phyloP scores from a whole-genome alignment of 2,797 vertebrate species.

The Odontamblyopus rebecca region DNA sequence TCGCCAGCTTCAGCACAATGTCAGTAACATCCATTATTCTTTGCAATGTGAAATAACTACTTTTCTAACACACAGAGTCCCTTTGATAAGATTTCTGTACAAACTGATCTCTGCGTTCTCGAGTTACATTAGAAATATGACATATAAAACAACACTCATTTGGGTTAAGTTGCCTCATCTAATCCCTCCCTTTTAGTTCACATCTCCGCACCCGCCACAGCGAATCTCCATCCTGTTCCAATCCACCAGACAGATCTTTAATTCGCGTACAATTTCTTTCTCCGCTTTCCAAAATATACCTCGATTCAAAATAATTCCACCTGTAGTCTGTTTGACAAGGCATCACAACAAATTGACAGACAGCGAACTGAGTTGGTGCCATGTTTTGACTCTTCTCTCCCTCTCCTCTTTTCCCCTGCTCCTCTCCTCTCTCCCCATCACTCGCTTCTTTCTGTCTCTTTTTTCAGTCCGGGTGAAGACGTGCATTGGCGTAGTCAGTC shows the following conservation, averaged over 20 bases:
- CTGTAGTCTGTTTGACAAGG: conserved; percentile 41
- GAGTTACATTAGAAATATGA: not conserved
- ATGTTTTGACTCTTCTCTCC: conserved; percentile 55
- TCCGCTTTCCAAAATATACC: not conserved
- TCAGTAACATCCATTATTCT: not conserved
- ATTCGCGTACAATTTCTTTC: not conserved
- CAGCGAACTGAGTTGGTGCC: conserved; percentile 60
- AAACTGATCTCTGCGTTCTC: not conserved
- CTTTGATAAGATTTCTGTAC: not conserved
- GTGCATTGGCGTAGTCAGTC: conserved; percentile 52
- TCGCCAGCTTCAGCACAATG: not conserved
- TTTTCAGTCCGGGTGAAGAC: conserved; percentile 20
- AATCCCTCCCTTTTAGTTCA: not conserved
- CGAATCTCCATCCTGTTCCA: not conserved
- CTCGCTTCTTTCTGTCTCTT: not conserved
- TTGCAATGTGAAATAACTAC: not conserved
- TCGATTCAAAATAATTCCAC: conserved; percentile 36
- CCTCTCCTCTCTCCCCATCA: conserved; percentile 1
- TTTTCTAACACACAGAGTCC: not conserved
- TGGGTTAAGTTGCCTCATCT: not conserved
- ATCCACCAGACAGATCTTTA: not conserved
- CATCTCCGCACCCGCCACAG: not conserved
- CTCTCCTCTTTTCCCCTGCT: conserved; percentile 19
- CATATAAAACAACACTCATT: not conserved
- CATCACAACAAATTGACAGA: conserved; percentile 58